Base-by-base conservation (phyloP, 2,797 vertebrate genomes). In the Enteromius mattozi region DNA sequence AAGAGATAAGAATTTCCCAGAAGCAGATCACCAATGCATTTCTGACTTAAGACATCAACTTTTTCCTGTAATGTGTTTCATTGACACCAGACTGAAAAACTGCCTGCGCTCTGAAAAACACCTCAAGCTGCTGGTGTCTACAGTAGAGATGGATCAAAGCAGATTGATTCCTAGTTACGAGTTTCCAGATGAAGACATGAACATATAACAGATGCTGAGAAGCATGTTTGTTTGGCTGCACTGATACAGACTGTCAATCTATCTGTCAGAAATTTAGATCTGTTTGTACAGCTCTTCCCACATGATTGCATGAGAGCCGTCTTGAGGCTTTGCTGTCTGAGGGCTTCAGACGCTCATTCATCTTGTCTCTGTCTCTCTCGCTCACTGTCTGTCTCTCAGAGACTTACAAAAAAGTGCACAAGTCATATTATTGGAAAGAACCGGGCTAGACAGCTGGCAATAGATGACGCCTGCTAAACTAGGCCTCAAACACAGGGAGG, bases 211-310 rank as follows among this genome's bases (percentile, higher is more conserved):
- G 82, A 79, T 84, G 85, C 81, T 65, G 69, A n/a, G 24, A 56
- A 69, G 82, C 78, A 40, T 69, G 68, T 68, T 75, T 76, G 61
- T 86, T 80, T 84, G 82, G 47, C 49, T 75, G 77, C 17, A 40
- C 24, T 37, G 71, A 75, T 76, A 51, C 40, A 80, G n/a, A 51
- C 78, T 76, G 77, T 86, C 81, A 83, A 75, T 84, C 86, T 84
- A 19, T 83, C 81, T 86, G 81, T 81, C 79, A 81, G 61, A 77
- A 70, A 69, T 81, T 6, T 27, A 59, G 47, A 86, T 83, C 54
- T 86, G 81, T 59, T 81, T 76, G 77, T 70, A 86, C 54, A 56
- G 27, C 70, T 77, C 71, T 81, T 71, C 80, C 71, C 65, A 78
- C 87, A 77, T 81, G 21, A 24, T 40, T 51, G 61, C 61, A 72